Percentiles rank a stretch among this genome's conserved stretches.
Conservation (phyloP, 2,888 invertebrate species). For the Sicus ferrugineus region DNA sequence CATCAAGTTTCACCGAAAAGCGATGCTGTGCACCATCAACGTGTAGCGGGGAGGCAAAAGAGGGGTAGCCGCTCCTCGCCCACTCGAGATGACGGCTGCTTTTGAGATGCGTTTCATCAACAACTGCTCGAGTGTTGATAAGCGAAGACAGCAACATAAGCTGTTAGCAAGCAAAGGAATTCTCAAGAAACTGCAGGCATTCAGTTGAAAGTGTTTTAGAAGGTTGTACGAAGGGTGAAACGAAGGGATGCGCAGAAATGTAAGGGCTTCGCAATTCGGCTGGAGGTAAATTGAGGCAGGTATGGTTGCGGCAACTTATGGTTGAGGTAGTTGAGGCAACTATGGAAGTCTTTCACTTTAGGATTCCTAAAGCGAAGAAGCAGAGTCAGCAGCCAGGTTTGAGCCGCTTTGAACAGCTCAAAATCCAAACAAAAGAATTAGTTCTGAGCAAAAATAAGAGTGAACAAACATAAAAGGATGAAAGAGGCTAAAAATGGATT, state of each 20-base stretch:
- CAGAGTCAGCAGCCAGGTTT: too few species aligned
- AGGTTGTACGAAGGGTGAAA: neutral
- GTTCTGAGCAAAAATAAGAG: constrained; percentile 5
- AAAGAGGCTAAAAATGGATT: neutral
- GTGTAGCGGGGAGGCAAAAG: neutral
- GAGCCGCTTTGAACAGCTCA: constrained; percentile 43
- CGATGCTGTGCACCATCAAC: neutral
- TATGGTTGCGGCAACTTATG: constrained; percentile 6
- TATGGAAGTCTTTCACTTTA: too few species aligned
- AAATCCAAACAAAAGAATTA: constrained; percentile 45
- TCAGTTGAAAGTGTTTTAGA: neutral
- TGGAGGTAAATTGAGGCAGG: constrained; percentile 5
- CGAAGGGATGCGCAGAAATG: too few species aligned
- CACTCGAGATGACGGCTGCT: neutral
- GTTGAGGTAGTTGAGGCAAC: too few species aligned
- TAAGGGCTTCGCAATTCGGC: neutral
- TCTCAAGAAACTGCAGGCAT: neutral
- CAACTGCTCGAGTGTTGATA: constrained; percentile 9
- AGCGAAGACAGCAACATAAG: constrained; percentile 9
- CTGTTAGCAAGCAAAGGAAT: constrained; percentile 3
- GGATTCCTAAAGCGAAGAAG: too few species aligned
- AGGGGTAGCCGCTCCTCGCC: too few species aligned
- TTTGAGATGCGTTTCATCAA: neutral
- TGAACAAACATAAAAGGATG: constrained; percentile 8
- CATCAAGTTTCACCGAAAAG: neutral